Evolutionary conservation across 2,113 vertebrate species (phyloP).

Genomic region (Misgurnus anguillicaudatus): DNA sequence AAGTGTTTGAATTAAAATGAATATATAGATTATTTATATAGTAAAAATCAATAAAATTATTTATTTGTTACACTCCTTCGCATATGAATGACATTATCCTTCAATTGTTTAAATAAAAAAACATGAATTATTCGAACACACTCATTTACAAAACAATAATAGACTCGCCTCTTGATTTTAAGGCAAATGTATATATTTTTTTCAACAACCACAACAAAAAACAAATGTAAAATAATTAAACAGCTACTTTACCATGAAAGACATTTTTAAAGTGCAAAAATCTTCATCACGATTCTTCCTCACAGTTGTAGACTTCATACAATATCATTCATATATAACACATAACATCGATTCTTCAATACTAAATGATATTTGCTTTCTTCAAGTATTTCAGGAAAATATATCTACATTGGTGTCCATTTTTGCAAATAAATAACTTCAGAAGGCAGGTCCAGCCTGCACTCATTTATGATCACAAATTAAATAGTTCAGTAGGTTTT

Average conservation of each 20-base stretch:
- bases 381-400: conserved; percentile 2
- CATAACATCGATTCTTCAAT: not conserved
- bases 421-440: not conserved
- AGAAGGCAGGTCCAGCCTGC: conserved; percentile 23
- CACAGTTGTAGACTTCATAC: not conserved
- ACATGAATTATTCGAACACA: not conserved
- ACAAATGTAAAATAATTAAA: not conserved
- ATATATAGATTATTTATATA: not conserved
- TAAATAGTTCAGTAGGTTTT: not conserved
- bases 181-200: no score
- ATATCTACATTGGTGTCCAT: not conserved
- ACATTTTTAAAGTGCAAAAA: not conserved
- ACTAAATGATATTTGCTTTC: not conserved
- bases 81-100: not conserved
- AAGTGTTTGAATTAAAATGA: not conserved
- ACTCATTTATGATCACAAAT: not conserved
- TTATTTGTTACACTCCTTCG: conserved; percentile 2
- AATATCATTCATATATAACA: no score
- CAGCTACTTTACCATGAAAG: no score
- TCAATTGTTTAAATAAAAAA: not conserved
- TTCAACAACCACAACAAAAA: no score
- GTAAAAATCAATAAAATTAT: not conserved
- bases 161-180: no score
- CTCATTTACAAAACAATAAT: no score
- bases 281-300: not conserved